Conservation (phyloP, 2,797 vertebrate genomes). For the Loriculus beryllinus region DNA sequence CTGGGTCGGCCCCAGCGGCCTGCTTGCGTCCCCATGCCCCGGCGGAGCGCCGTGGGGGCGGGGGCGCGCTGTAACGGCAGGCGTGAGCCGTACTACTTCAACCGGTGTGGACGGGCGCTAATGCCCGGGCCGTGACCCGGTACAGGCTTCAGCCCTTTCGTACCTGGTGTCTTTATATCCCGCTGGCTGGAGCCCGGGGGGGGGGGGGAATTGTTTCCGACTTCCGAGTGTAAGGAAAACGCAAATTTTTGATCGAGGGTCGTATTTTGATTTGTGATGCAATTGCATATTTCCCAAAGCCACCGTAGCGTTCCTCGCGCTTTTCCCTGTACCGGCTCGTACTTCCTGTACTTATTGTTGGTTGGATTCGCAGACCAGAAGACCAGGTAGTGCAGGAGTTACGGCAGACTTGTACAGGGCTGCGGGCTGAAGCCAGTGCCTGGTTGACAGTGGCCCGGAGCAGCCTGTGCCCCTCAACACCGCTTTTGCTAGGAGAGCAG, state of each 20-base stretch:
- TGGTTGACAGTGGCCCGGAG: background rate
- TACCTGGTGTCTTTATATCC: accelerated
- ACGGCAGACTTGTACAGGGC: background rate
- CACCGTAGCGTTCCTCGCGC: background rate
- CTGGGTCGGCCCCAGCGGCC: background rate
- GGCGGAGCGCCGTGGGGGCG: background rate
- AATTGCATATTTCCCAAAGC: background rate
- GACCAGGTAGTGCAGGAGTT: background rate
- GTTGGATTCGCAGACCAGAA: background rate
- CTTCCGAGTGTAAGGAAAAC: accelerated
- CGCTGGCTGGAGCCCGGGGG: background rate
- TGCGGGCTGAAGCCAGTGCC: background rate
- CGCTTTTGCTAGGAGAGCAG: background rate
- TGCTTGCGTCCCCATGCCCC: background rate
- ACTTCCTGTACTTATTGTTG: background rate
- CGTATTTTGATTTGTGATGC: background rate
- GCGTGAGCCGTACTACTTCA: background rate
- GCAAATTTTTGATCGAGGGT: no score
- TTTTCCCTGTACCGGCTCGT: accelerated
- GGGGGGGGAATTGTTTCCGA: no score
- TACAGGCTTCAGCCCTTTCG: accelerated
- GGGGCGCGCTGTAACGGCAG: background rate
- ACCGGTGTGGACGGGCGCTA: background rate
- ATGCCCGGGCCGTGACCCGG: accelerated
- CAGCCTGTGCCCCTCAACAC: background rate